Percentiles rank a stretch among this genome's conserved stretches.
phyloP scores from a whole-genome alignment of 2,797 vertebrate genomes.

The Eulemur rubriventer region DNA sequence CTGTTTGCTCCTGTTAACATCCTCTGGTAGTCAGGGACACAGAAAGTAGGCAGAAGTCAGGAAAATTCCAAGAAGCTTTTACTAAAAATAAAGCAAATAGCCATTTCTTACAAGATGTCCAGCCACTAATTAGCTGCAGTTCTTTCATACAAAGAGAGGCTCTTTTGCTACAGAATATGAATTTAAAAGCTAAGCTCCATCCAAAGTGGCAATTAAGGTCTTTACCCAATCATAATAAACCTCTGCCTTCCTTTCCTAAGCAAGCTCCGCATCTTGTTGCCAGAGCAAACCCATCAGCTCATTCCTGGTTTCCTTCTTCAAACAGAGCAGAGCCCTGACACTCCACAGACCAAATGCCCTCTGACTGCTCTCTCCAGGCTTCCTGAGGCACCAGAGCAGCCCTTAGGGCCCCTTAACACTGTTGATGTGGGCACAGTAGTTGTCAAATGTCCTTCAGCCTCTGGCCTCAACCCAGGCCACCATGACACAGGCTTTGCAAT shows the following conservation, averaged over 20 bases:
- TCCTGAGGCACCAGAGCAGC: background rate
- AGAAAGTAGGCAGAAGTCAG: constrained; percentile 56
- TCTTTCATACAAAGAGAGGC: constrained; percentile 55
- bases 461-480: background rate
- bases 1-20: constrained; percentile 14
- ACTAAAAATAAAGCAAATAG: constrained; percentile 76
- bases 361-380: background rate
- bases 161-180: constrained; percentile 67
- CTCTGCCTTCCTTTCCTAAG: constrained; percentile 66
- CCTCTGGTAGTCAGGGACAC: constrained; percentile 39
- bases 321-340: constrained; percentile 56
- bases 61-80: constrained; percentile 67
- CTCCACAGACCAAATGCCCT: constrained; percentile 9
- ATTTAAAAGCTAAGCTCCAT: constrained; percentile 63
- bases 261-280: constrained; percentile 56
- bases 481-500: background rate
- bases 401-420: background rate
- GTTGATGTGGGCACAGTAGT: background rate
- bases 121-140: constrained; percentile 72
- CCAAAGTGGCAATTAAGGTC: constrained; percentile 77
- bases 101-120: constrained; percentile 69
- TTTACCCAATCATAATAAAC: constrained; percentile 78
- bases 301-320: constrained; percentile 76
- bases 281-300: constrained; percentile 79
- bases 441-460: background rate